A percentile compares a stretch with the other conserved stretches of the same genome.
phyloP scores from a whole-genome alignment of 2,113 vertebrate species.

The Marmota flaviventris region DNA sequence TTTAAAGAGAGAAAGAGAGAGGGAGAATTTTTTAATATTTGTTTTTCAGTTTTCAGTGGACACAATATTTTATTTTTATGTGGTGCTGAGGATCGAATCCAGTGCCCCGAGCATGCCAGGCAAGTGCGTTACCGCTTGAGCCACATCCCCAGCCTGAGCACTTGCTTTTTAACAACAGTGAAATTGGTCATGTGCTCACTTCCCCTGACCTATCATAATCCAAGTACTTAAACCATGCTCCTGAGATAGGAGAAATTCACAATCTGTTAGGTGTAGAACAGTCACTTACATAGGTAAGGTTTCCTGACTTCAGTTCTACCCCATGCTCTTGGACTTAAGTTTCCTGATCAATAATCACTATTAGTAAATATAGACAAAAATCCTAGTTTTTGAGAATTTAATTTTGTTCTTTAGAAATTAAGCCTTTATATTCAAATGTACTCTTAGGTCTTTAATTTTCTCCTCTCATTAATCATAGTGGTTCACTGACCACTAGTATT shows the following conservation, averaged over 20 bases:
- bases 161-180: neutral
- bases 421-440: constrained; percentile 7
- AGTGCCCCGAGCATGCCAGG: too few relatives aligned
- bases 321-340: too few relatives aligned
- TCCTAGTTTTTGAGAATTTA: neutral
- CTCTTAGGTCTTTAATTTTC: neutral
- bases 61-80: too few relatives aligned
- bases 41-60: too few relatives aligned
- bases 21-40: too few relatives aligned
- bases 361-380: neutral
- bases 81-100: too few relatives aligned
- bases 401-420: neutral
- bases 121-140: too few relatives aligned
- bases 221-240: neutral
- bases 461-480: neutral
- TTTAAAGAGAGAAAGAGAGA: too few relatives aligned
- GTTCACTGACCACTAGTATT: neutral
- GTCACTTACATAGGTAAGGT: neutral
- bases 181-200: neutral
- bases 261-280: neutral
- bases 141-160: too few relatives aligned
- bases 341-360: neutral
- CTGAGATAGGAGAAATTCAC: neutral
- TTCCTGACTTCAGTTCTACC: neutral
- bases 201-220: neutral